These are phyloP conservation scores for Apamea monoglypha DNA, from an alignment of 2,888 invertebrate species.

Conservation along the genomic window DNA sequence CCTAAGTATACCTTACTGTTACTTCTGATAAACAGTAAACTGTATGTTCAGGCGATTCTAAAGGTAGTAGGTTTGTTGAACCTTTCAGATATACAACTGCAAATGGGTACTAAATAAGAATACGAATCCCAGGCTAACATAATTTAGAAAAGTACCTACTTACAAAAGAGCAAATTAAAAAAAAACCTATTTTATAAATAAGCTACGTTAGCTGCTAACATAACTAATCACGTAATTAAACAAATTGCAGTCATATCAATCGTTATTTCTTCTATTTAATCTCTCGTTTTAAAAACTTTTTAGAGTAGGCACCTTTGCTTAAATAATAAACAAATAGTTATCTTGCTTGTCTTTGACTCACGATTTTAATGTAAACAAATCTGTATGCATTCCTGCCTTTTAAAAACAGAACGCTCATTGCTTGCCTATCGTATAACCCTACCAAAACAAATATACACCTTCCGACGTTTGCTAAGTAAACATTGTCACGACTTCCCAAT, in stretches of 20 bases:
- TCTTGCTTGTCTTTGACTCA: conserved; percentile 57
- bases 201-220: neutral
- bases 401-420: conserved; percentile 68
- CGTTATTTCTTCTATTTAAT: conserved; percentile 16
- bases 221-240: conserved; percentile 6
- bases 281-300: conserved; percentile 42
- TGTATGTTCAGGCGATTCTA: neutral
- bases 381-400: conserved; percentile 60
- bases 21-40: neutral
- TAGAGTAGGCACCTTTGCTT: conserved; percentile 10
- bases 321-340: conserved; percentile 60
- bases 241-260: neutral
- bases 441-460: conserved; percentile 56
- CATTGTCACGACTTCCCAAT: conserved; percentile 54
- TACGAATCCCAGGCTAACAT: neutral
- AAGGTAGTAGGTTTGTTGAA: conserved; percentile 2
- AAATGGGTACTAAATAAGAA: neutral
- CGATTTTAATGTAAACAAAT: conserved; percentile 64
- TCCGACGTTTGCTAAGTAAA: conserved; percentile 1
- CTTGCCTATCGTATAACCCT: conserved; percentile 71
- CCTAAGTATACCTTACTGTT: neutral
- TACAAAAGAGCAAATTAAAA: neutral
- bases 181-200: neutral
- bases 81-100: neutral
- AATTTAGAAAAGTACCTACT: neutral